Conservation (phyloP, 2,113 vertebrate species). For the Stigmatopora nigra region DNA sequence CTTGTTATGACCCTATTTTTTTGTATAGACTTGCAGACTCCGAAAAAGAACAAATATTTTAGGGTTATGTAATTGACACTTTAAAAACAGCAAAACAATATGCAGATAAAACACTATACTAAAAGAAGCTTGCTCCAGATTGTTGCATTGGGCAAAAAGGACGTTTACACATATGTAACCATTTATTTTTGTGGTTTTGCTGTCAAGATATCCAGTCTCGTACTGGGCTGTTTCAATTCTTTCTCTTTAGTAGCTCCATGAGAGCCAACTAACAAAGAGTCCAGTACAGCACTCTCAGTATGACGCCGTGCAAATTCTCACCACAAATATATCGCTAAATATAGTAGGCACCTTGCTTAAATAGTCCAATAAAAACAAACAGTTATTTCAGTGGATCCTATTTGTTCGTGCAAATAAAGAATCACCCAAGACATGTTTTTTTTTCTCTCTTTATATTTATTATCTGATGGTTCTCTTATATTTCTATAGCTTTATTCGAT, state of each 20-base stretch:
- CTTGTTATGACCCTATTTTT: not conserved
- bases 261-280: not conserved
- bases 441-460: constrained; percentile 61
- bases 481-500: constrained; percentile 67
- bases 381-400: not conserved
- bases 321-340: not conserved
- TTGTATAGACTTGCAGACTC: no score
- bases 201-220: no score
- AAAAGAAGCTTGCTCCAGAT: no score
- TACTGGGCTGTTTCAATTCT: no score
- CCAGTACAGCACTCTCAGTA: not conserved
- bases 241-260: no score
- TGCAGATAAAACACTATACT: no score
- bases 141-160: no score
- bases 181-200: no score
- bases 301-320: not conserved
- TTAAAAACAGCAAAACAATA: no score
- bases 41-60: no score
- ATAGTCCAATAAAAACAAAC: not conserved
- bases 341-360: not conserved
- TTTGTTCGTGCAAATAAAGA: not conserved
- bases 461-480: constrained; percentile 66
- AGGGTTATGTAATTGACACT: no score
- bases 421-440: constrained; percentile 7
- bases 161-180: no score